A percentile compares a stretch with the other conserved stretches of the same genome.
Evolutionary conservation across 2,113 vertebrate species (phyloP).

Genomic region (Sula dactylatra): DNA sequence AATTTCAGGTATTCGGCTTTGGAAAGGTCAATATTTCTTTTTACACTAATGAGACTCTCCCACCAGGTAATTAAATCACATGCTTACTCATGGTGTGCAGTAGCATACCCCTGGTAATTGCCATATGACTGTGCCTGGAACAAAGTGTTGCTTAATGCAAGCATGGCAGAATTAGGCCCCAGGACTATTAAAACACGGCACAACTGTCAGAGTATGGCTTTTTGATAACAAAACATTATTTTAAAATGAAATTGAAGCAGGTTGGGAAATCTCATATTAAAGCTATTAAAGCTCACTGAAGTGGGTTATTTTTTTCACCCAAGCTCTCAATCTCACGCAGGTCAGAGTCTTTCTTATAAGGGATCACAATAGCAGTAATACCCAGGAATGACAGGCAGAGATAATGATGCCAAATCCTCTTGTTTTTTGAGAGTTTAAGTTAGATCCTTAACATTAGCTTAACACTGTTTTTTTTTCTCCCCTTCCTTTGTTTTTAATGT

Average conservation of each 20-base stretch:
- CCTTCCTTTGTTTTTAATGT: not conserved
- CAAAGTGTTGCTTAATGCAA: slow-evolving; percentile 1
- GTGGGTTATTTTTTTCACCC: not conserved
- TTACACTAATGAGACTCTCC: not conserved
- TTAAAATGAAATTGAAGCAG: not conserved
- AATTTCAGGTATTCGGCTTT: not conserved
- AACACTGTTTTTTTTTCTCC: not conserved
- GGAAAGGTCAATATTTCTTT: not conserved
- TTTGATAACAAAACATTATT: not conserved
- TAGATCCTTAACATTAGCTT: not conserved
- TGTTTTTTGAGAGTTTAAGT: not conserved
- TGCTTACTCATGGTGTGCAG: slow-evolving; percentile 11
- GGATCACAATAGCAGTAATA: not conserved
- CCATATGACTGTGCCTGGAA: not conserved
- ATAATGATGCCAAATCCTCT: slow-evolving; percentile 3
- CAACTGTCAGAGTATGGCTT: not conserved
- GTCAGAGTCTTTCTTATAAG: not conserved
- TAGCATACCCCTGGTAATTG: slow-evolving; percentile 13
- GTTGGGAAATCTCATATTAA: slow-evolving; percentile 38
- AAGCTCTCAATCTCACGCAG: not conserved
- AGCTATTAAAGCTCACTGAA: slow-evolving; percentile 2
- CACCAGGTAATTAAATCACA: slow-evolving; percentile 10
- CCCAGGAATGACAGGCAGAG: not conserved
- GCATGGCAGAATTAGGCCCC: not conserved
- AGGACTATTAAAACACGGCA: not conserved